Conservation (phyloP, 2,797 vertebrate genomes). For the Chrysocyon brachyurus region DNA sequence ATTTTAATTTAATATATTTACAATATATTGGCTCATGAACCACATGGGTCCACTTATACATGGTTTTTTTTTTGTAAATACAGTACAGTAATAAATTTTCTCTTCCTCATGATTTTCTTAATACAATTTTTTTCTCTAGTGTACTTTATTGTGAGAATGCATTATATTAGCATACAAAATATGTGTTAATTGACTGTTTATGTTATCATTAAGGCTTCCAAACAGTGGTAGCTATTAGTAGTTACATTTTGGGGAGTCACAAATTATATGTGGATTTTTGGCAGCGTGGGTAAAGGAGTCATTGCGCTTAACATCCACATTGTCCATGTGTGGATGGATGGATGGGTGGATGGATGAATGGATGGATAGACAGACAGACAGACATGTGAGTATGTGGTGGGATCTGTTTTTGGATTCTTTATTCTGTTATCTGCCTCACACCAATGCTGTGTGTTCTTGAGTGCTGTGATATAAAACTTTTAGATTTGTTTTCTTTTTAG, state of each 20-base stretch:
- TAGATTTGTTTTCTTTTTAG: not conserved
- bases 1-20: not conserved
- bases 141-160: not conserved
- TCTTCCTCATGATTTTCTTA: not conserved
- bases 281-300: not conserved
- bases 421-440: not conserved
- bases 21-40: not conserved
- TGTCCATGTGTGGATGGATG: not conserved
- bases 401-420: not conserved
- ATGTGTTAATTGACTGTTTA: not conserved
- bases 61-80: not conserved
- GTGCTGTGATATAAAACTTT: not conserved
- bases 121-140: not conserved
- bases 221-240: not conserved
- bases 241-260: not conserved
- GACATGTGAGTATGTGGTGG: not conserved
- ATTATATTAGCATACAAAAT: not conserved
- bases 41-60: not conserved
- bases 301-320: not conserved
- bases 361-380: not conserved
- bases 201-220: not conserved
- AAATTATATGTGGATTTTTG: not conserved
- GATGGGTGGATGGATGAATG: not conserved
- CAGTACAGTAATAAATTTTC: not conserved
- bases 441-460: not conserved